These are phyloP conservation scores for Nomada fucata DNA, from an alignment of 2,888 invertebrate genomes.

Conservation along the genomic window DNA sequence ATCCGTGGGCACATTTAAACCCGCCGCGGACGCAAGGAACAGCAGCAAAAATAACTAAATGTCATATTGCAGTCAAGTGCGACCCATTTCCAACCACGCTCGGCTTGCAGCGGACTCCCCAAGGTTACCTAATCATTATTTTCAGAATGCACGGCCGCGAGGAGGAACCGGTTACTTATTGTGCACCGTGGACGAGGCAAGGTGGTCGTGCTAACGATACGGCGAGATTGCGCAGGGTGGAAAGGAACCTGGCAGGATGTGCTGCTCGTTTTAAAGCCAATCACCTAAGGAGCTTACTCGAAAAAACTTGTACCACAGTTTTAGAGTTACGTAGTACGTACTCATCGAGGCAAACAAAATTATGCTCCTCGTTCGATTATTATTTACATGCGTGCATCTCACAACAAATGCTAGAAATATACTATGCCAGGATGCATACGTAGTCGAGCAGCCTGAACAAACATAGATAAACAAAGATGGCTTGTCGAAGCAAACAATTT, in stretches of 20 bases:
- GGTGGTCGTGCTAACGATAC: background rate
- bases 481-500: too few species aligned
- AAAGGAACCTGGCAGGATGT: background rate
- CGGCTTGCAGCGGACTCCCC: background rate
- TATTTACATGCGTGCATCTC: too few species aligned
- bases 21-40: constrained; percentile 25
- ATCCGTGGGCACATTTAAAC: constrained; percentile 13
- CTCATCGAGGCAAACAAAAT: too few species aligned
- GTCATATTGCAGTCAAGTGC: constrained; percentile 36
- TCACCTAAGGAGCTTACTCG: background rate
- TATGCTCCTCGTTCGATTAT: too few species aligned
- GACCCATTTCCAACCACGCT: constrained; percentile 40
- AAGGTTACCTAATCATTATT: constrained; percentile 21
- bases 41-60: constrained; percentile 48
- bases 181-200: background rate
- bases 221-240: constrained; percentile 7
- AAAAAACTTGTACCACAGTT: too few species aligned
- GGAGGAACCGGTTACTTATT: constrained; percentile 2
- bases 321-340: too few species aligned
- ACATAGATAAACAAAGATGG: too few species aligned
- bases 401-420: too few species aligned
- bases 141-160: background rate
- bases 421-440: too few species aligned
- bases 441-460: too few species aligned
- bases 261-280: constrained; percentile 1